Base-by-base conservation (phyloP, 2,113 vertebrate species). In the Ictalurus furcatus region DNA sequence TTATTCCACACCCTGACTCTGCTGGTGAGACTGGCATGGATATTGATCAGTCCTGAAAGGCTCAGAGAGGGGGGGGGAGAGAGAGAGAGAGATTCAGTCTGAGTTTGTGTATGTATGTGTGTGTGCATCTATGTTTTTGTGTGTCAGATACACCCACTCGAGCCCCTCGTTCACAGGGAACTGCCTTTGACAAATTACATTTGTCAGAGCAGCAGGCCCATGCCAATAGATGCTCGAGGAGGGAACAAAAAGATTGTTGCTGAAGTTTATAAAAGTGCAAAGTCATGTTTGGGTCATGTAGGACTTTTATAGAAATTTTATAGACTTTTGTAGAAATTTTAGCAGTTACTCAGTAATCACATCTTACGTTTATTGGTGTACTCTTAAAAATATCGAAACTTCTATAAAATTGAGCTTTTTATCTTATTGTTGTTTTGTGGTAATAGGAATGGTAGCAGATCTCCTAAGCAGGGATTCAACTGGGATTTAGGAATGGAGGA, bases 31-130 rank as follows among this genome's bases (percentile, higher is more conserved):
- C n/a, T 81, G 48, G 79, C 48, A 69, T 67, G 67, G 67, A 78
- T 58, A 89, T 74, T 85, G 88, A 90, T 90, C 48, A 74, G 56
- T 34, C 58, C 59, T 90, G 88, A 89, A 65, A 48, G 65, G 88
- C 48, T 37, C 5, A 37, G 73, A 84, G 87, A 83, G 69, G n/a
- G 56, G 4, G 25, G 3, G 63, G 3, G 25, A 30, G 65, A 69
- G 56, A 16, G 28, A 14, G 65, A 14, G 28, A 14, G 65, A 5
- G 65, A 30, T 23, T 11, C 23, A 28, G 61, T 9, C 5, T 28
- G 28, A 21, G 30, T 71, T 14, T 34, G 37, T n/a, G 76, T 16
- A 14, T 80, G 76, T 52, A 78, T 34, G 56, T 87, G 88, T 80
- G 14, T 85, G 37, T 69, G 6, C 67, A 28, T 34, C 28, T 71